Conservation (phyloP, 2,888 invertebrate species). For the Eurytoma californica region DNA sequence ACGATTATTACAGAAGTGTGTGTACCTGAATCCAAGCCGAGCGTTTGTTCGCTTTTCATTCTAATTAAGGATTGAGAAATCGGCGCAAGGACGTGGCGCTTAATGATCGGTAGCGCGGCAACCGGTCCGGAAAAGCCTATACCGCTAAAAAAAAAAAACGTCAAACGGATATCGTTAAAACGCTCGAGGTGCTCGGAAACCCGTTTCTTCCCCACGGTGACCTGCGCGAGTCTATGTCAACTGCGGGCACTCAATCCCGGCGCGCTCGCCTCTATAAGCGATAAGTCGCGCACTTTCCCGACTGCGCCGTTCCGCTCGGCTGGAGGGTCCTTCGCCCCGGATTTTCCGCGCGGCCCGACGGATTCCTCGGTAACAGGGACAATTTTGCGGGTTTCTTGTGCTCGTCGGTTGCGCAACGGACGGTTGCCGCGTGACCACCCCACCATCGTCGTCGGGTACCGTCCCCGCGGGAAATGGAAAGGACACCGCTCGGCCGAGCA, state of each 20-base stretch:
- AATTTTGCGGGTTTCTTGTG: background rate
- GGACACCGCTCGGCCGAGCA: background rate
- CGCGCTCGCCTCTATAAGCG: background rate
- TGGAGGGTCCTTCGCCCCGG: conserved; percentile 6
- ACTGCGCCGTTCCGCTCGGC: conserved; percentile 6
- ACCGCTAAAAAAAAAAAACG: background rate
- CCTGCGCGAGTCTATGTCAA: background rate
- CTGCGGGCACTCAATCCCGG: no score
- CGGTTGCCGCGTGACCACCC: no score
- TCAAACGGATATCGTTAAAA: background rate
- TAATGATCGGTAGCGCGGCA: background rate
- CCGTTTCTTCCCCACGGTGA: background rate
- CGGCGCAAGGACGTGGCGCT: background rate
- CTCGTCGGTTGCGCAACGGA: conserved; percentile 2
- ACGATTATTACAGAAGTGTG: no score
- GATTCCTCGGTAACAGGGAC: conserved; percentile 7
- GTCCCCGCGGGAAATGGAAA: conserved; percentile 10
- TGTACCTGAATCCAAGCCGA: no score
- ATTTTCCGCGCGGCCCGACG: background rate
- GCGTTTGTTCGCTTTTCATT: no score
- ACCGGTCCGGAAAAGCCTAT: conserved; percentile 18
- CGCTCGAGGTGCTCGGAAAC: background rate
- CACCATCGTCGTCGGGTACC: no score
- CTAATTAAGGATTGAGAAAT: no score
- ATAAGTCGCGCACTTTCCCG: background rate